Conservation (phyloP, 2,888 invertebrate genomes). For the Scotopteryx bipunctaria region DNA sequence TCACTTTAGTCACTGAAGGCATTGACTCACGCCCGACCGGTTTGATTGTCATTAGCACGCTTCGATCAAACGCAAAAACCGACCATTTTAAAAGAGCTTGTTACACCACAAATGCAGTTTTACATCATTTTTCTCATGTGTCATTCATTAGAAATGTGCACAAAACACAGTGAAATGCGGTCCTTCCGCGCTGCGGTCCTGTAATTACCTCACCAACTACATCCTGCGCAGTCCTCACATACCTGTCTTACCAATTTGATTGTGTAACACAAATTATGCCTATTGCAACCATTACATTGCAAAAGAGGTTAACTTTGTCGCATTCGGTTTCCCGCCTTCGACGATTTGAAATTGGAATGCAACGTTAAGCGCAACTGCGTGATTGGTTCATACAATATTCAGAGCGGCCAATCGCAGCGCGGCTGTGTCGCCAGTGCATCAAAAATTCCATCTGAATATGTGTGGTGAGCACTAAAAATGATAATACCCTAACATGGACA, state of each 20-base stretch:
- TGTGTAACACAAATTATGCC: constrained; percentile 68
- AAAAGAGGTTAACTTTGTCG: constrained; percentile 68
- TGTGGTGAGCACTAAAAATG: constrained; percentile 84
- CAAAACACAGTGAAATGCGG: constrained; percentile 37
- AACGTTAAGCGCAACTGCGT: constrained; percentile 76
- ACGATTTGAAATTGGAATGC: constrained; percentile 82
- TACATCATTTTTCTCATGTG: constrained; percentile 34
- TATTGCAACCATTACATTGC: constrained; percentile 64
- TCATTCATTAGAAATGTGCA: constrained; percentile 34
- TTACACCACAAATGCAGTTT: constrained; percentile 25
- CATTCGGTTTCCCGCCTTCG: constrained; percentile 73
- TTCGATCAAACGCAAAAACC: constrained; percentile 29
- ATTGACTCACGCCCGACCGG: constrained; percentile 27
- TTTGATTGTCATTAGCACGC: constrained; percentile 32
- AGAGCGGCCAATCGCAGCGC: constrained; percentile 76
- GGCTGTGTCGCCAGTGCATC: constrained; percentile 83
- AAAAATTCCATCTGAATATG: constrained; percentile 84
- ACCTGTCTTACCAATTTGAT: constrained; percentile 55
- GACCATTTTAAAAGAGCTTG: constrained; percentile 27
- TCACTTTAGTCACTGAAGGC: constrained; percentile 27
- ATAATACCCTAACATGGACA: constrained; percentile 81
- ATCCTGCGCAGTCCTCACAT: constrained; percentile 42
- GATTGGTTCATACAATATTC: constrained; percentile 84
- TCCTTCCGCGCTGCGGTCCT: constrained; percentile 32
- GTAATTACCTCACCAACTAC: constrained; percentile 33